A percentile compares a stretch with the other conserved stretches of the same genome.
Conservation (phyloP, 2,888 invertebrate genomes). For the Neuroscelio doddi region DNA sequence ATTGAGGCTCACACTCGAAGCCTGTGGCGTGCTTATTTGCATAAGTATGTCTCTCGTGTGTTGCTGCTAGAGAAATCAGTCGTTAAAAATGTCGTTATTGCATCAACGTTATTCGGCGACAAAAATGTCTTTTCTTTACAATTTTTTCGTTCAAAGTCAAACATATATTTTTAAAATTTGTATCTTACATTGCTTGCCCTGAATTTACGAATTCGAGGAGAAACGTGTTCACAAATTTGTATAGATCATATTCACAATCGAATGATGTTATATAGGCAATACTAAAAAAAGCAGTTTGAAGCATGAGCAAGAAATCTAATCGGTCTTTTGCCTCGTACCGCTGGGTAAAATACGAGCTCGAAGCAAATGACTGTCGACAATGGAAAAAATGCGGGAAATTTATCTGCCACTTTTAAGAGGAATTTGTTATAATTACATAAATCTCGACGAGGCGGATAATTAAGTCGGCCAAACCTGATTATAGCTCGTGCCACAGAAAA, state of each 20-base stretch:
- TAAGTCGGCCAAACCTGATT: constrained; percentile 40
- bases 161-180: too few species aligned
- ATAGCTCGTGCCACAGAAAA: constrained; percentile 33
- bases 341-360: constrained; percentile 17
- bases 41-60: constrained; percentile 31
- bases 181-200: too few species aligned
- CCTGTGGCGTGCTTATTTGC: constrained; percentile 34
- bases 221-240: too few species aligned
- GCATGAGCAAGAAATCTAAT: constrained; percentile 30
- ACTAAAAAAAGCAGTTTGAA: constrained; percentile 29
- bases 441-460: constrained; percentile 30
- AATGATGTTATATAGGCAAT: constrained; percentile 10
- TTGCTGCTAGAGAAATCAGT: constrained; percentile 23
- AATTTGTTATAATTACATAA: constrained; percentile 41
- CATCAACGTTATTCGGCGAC: constrained; percentile 22
- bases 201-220: too few species aligned
- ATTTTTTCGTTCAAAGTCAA: too few species aligned
- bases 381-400: constrained; percentile 7
- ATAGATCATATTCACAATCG: too few species aligned
- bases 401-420: constrained; percentile 19
- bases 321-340: constrained; percentile 19
- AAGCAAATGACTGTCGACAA: constrained; percentile 2
- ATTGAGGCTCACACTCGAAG: constrained; percentile 29
- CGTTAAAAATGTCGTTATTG: constrained; percentile 25
- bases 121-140: too few species aligned